Evolutionary conservation across 2,797 vertebrate genomes (phyloP).

Genomic region (Aphelocoma californica): DNA sequence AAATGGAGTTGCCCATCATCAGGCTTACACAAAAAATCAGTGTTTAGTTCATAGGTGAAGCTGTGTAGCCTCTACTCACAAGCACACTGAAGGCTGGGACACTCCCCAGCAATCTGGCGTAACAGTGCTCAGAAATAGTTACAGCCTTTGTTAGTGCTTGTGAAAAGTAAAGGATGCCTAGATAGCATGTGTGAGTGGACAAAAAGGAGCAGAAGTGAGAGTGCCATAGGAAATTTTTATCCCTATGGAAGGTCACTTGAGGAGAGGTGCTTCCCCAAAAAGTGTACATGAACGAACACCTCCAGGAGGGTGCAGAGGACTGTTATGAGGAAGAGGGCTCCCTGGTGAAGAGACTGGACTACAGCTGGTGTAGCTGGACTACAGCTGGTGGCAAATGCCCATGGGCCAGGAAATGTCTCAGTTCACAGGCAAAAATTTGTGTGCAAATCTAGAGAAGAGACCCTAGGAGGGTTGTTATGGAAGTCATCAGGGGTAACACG

Average conservation of each 20-base stretch:
- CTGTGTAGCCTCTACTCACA: neutral
- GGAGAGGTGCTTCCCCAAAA: neutral
- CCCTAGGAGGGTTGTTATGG: neutral
- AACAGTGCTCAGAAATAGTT: neutral
- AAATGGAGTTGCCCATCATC: neutral
- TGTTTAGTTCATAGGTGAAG: neutral
- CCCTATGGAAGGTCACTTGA: neutral
- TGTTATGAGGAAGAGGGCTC: neutral
- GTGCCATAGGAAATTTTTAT: neutral
- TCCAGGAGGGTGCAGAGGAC: neutral
- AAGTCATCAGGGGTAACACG: neutral
- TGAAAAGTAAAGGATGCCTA: neutral
- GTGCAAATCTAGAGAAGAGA: neutral
- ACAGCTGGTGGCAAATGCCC: neutral
- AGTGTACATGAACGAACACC: fast-evolving
- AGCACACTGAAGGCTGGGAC: neutral
- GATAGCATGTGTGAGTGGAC: neutral
- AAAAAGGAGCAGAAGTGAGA: neutral
- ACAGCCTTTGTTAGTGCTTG: fast-evolving
- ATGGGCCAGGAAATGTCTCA: neutral
- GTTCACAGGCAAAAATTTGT: neutral
- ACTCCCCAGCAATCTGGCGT: neutral
- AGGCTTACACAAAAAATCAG: neutral
- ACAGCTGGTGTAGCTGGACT: neutral
- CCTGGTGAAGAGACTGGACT: neutral